Evolutionary conservation across 2,888 invertebrate genomes (phyloP), one percentile per base, ranked within the genome.

Genomic region (Phortica okadai): DNA sequence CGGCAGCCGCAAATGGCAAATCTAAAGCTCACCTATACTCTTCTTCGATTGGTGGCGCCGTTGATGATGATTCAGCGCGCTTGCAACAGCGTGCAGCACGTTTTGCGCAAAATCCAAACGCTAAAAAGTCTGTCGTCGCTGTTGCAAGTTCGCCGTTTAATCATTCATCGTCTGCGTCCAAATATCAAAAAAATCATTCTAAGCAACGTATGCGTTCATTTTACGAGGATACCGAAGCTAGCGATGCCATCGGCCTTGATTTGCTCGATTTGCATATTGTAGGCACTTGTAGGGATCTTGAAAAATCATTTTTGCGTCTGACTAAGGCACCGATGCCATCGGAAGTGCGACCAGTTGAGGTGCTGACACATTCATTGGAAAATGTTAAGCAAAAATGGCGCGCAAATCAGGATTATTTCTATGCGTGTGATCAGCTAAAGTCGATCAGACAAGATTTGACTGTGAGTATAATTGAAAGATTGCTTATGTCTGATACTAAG

Each of bases 381-480:
- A 96, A 97, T 93, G 98, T 99, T 11, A 98, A 98, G 92, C 93
- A 95, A 67, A 95, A 96, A 87, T 99, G 99, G 98, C 94, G 95
- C 82, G 93, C 94, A 76, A 97, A 95, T 88, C 95, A 95, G 89
- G 98, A 99, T 92, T 99, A 99, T 92, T 95, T 95, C 92, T 99
- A 98, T 93, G 96, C 97, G 78, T 99, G 99, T 93, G 99, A 99
- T 93, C 99, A 99, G 92, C 93, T 99, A 77, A 99, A 99, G 92
- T 98, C 99, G 8, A 99, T 99, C 83, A 93, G 99, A 84, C 99
- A 99, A 93, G 99, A 99, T 94, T 93, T 99, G 86, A 99, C 99
- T 80, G 99, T 98, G 92, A 93, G 94, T 89, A 10, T 79, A 62
- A 75, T 56, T 75, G 58, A 74, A 5, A 42, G 33, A 41, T 11